phyloP scores from a whole-genome alignment of 2,113 vertebrate species.

The Gnathonemus longibarbis region DNA sequence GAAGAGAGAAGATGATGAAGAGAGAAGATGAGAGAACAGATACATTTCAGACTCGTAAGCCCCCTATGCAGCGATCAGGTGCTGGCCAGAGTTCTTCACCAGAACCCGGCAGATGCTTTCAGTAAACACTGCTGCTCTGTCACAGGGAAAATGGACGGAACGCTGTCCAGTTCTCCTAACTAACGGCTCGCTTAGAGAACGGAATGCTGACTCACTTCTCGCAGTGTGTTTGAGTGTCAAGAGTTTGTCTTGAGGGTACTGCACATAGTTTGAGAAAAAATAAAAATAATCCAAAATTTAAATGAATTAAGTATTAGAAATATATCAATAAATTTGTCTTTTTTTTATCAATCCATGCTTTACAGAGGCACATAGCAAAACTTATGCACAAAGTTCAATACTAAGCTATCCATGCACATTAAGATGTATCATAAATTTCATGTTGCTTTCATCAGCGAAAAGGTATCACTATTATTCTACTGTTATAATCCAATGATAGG shows the following conservation, averaged over 20 bases:
- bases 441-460: not conserved
- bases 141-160: not conserved
- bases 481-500: not conserved
- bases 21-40: constrained; percentile 31
- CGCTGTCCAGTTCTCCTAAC: not conserved
- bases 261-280: not conserved
- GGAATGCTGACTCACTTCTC: not conserved
- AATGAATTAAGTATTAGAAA: not conserved
- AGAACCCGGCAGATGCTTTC: not conserved
- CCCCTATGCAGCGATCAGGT: no score
- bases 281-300: not conserved
- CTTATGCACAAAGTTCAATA: not conserved
- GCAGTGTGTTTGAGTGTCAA: not conserved
- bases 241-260: not conserved
- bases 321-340: not conserved
- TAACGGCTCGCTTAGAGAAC: not conserved
- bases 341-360: not conserved
- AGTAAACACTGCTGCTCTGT: not conserved
- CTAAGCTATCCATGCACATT: not conserved
- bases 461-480: not conserved
- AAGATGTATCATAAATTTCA: not conserved
- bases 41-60: not conserved
- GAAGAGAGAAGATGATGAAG: constrained; percentile 49
- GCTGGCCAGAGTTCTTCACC: no score
- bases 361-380: not conserved